Evolutionary conservation across 2,888 invertebrate species (phyloP).

Genomic region (Cryptophagus acutangulus): DNA sequence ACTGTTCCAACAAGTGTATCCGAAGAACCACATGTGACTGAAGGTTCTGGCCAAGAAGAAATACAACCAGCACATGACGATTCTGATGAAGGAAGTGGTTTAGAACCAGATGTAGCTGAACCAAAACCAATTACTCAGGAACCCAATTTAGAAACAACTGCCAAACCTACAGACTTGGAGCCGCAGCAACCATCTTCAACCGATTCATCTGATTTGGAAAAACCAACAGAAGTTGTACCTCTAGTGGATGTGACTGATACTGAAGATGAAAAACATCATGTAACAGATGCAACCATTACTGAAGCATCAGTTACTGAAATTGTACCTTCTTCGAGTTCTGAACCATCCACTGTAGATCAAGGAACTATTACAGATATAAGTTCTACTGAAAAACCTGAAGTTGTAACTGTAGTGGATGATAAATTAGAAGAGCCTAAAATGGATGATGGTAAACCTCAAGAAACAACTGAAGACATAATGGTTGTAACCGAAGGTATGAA

Average conservation of each 20-base stretch:
- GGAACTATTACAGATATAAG: not conserved
- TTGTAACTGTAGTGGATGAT: not conserved
- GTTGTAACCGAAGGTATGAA: slow-evolving; percentile 29
- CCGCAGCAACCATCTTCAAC: slow-evolving; percentile 18
- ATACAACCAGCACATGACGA: slow-evolving; percentile 11
- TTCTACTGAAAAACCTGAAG: slow-evolving; percentile 14
- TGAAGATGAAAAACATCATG: not conserved
- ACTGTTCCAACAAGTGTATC: too few relatives aligned
- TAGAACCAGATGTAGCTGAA: slow-evolving; percentile 11
- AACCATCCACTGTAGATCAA: too few relatives aligned
- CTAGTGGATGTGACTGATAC: not conserved
- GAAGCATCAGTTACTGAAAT: slow-evolving; percentile 5
- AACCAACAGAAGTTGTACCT: not conserved
- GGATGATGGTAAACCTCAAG: slow-evolving; percentile 22
- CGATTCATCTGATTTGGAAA: not conserved
- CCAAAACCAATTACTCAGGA: not conserved
- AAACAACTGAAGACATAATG: slow-evolving; percentile 22
- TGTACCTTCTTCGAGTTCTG: too few relatives aligned
- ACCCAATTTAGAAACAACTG: not conserved
- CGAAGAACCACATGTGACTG: too few relatives aligned
- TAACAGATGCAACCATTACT: slow-evolving; percentile 15
- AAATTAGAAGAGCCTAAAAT: slow-evolving; percentile 17
- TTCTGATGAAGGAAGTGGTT: slow-evolving; percentile 10
- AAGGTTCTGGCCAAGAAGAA: not conserved
- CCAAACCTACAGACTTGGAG: not conserved